Conservation (phyloP, 2,888 invertebrate genomes). For the Corythucha ciliata region DNA sequence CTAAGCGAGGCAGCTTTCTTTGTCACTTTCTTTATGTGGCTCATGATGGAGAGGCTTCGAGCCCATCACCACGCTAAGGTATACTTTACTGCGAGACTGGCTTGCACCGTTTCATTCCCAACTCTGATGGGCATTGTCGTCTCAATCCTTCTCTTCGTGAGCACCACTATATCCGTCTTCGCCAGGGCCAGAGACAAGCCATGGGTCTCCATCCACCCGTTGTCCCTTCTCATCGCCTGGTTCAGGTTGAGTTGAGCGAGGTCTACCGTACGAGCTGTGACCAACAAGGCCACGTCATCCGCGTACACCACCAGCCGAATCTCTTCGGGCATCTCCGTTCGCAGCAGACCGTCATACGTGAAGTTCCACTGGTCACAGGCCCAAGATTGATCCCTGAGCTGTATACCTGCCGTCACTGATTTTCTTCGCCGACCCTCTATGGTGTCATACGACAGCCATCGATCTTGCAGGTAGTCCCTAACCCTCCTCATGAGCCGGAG, state of each 20-base stretch:
- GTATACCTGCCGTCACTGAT: constrained; percentile 25
- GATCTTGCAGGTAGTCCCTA: constrained; percentile 4
- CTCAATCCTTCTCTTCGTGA: too few species aligned
- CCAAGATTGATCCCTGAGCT: too few species aligned
- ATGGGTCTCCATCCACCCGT: constrained; percentile 26
- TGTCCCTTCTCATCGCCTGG: constrained; percentile 19
- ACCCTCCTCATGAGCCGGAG: too few species aligned
- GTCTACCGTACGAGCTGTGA: constrained; percentile 10
- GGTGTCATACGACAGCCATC: constrained; percentile 5
- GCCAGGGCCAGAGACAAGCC: constrained; percentile 28
- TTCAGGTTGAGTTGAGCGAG: constrained; percentile 18
- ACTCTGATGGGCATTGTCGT: too few species aligned
- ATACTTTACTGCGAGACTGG: too few species aligned
- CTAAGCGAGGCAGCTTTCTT: not conserved
- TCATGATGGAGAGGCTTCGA: not conserved
- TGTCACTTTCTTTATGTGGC: not conserved
- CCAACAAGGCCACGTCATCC: constrained; percentile 10
- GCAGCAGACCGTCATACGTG: constrained; percentile 28
- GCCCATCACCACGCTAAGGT: too few species aligned
- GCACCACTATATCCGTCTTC: constrained; percentile 30
- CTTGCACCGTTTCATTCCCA: constrained; percentile 16
- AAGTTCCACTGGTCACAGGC: constrained; percentile 32
- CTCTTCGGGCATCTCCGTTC: constrained; percentile 11
- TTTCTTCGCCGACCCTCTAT: not conserved
- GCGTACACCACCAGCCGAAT: constrained; percentile 14